Evolutionary conservation across 2,797 vertebrate species (phyloP).

Genomic region (Pelobates cultripes): DNA sequence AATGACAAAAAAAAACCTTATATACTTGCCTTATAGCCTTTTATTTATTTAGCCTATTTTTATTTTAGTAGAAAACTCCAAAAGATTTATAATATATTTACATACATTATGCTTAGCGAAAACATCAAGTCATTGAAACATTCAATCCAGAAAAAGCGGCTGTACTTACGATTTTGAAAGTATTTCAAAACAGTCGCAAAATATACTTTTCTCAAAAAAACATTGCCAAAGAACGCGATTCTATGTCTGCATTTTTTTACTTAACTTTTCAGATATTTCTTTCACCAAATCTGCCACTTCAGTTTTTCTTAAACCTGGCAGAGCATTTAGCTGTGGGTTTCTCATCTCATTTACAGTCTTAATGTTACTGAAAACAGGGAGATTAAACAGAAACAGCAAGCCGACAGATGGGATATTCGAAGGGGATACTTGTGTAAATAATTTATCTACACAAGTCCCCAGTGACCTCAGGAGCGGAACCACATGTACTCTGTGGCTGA

Average conservation of each 20-base stretch:
- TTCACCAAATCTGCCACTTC: constrained; percentile 55
- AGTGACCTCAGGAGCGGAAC: constrained; percentile 48
- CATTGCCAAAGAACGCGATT: constrained; percentile 10
- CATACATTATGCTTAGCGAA: too few relatives aligned
- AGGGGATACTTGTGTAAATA: constrained; percentile 57
- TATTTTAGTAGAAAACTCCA: too few relatives aligned
- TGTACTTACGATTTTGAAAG: background rate
- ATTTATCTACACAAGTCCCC: constrained; percentile 54
- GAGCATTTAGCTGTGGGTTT: constrained; percentile 43
- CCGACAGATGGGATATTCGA: constrained; percentile 54
- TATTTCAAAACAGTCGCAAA: background rate
- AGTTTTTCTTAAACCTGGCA: constrained; percentile 45
- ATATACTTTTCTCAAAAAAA: constrained; percentile 13
- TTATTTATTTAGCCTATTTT: too few relatives aligned
- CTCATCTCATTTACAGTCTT: constrained; percentile 55
- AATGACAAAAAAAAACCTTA: too few relatives aligned
- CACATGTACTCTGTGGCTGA: constrained; percentile 48
- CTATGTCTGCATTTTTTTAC: background rate
- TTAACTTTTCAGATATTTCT: constrained; percentile 29
- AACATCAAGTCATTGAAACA: too few relatives aligned
- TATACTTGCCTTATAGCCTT: too few relatives aligned
- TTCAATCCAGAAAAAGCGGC: too few relatives aligned
- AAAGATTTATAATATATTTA: too few relatives aligned
- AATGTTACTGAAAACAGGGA: constrained; percentile 54
- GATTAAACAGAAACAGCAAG: constrained; percentile 55